A percentile compares a stretch with the other conserved stretches of the same genome.
Evolutionary conservation across 2,888 invertebrate genomes (phyloP).

Genomic region (Coelinius sp.): DNA sequence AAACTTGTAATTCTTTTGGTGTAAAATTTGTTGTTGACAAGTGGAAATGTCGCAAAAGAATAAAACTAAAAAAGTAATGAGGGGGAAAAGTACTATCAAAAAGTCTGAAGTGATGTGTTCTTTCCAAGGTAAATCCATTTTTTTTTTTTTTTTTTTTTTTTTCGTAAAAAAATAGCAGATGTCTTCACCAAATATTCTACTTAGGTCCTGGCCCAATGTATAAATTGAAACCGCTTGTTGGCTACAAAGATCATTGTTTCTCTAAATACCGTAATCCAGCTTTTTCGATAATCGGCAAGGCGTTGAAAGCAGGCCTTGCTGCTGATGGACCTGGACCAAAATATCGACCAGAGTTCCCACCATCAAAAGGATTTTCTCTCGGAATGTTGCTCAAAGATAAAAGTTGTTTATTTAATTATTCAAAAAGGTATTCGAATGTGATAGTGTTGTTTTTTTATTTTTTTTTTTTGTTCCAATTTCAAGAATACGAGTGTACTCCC

Average conservation of each 20-base stretch:
- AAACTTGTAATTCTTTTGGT: not conserved
- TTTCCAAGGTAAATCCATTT: not conserved
- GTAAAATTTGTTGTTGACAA: not conserved
- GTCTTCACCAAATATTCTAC: not conserved
- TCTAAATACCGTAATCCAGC: constrained; percentile 76
- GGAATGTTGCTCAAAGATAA: constrained; percentile 36
- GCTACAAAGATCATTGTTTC: constrained; percentile 75
- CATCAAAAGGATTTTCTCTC: constrained; percentile 47
- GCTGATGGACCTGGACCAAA: constrained; percentile 70
- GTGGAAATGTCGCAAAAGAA: not conserved
- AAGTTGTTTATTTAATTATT: constrained; percentile 12
- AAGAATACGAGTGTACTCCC: constrained; percentile 41
- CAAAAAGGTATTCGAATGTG: not conserved
- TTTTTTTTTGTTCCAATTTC: no score
- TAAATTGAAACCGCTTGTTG: constrained; percentile 76
- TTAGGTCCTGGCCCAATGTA: constrained; percentile 80
- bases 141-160: not conserved
- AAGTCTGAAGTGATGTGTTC: not conserved
- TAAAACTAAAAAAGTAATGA: not conserved
- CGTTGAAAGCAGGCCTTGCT: constrained; percentile 39
- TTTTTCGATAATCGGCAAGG: constrained; percentile 74
- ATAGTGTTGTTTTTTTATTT: not conserved
- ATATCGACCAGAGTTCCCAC: constrained; percentile 68
- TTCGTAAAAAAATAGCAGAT: not conserved
- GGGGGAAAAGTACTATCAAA: not conserved